Base-by-base conservation (phyloP, 2,888 invertebrate genomes). In the Melanchra persicariae region DNA sequence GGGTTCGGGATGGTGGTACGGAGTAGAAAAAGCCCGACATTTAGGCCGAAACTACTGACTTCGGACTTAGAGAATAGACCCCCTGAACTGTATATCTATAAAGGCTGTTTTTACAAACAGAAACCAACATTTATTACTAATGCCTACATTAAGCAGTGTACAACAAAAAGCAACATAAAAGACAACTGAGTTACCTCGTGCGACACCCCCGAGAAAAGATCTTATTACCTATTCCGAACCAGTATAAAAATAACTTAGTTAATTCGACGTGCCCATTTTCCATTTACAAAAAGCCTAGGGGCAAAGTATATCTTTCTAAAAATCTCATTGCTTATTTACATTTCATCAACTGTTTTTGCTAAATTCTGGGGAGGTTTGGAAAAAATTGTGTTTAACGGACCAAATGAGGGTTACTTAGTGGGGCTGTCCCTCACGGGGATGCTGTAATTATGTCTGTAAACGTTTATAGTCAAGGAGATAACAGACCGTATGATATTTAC, bases 401-500 rank as follows among this genome's bases (percentile, higher is more conserved):
- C 45, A 85, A 84, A 84, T 84, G 65, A 73, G 76, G 75, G 70
- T 77, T 71, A 65, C 71, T 79, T 68, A 81, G 74, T 75, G 74
- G 70, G 66, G 68, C 17, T 54, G 84, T 80, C 77, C 79, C 66
- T 76, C 73, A 70, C 69, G 65, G 70, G 84, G 81, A 79, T 74
- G 73, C 70, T 66, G 76, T 87, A 87, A 88, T 89, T 89, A 87
- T 81, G 85, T 84, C 82, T 83, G 85, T 83, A 83, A 85, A 86
- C 82, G 87, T 87, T 90, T 87, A 87, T 87, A 82, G 82, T 82
- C 83, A 66, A 65, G 78, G 76, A 84, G 87, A 88, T 85, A 87
- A 85, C 81, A 81, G 76, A 85, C 77, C 83, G 88, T 89, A 87
- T 89, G 87, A 88, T 90, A 87, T 90, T 88, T 88, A 87, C 86